Conservation (phyloP, 23 tunicate species). For the Trididemnum miniatum region DNA sequence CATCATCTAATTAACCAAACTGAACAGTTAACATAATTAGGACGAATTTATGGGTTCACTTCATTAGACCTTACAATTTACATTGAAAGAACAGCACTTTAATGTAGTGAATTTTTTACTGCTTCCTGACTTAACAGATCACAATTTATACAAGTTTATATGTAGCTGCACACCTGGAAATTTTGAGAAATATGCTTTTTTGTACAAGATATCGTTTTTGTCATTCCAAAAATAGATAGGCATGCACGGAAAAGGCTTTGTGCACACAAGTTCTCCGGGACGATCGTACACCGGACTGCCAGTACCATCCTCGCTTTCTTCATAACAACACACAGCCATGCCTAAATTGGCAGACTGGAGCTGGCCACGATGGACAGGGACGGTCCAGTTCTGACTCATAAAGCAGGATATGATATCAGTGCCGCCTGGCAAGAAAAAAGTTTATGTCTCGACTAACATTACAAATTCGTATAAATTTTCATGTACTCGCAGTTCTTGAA, state of each 20-base stretch:
- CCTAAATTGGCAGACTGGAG: constrained; percentile 74
- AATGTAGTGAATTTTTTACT: too few species aligned
- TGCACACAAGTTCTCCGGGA: constrained; percentile 81
- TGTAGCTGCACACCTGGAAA: too few species aligned
- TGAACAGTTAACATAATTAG: too few species aligned
- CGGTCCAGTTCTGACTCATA: constrained; percentile 63
- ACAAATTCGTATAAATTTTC: too few species aligned
- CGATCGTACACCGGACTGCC: constrained; percentile 57
- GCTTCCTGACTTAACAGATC: too few species aligned
- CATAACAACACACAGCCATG: constrained; percentile 67
- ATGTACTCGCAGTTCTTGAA: too few species aligned
- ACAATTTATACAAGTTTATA: too few species aligned
- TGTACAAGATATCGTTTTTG: constrained; percentile 47
- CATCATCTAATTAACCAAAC: too few species aligned
- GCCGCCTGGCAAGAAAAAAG: constrained; percentile 50
- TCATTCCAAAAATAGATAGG: constrained; percentile 85
- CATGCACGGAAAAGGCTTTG: constrained; percentile 90
- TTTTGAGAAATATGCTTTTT: constrained; percentile 72
- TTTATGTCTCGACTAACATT: too few species aligned
- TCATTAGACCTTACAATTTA: too few species aligned
- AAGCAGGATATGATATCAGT: constrained; percentile 91
- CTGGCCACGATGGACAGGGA: constrained; percentile 76
- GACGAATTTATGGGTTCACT: too few species aligned
- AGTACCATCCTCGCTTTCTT: constrained; percentile 41
- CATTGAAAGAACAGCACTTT: too few species aligned